Conservation (phyloP, 1,140 invertebrate species). For the Zophobas atratus region DNA sequence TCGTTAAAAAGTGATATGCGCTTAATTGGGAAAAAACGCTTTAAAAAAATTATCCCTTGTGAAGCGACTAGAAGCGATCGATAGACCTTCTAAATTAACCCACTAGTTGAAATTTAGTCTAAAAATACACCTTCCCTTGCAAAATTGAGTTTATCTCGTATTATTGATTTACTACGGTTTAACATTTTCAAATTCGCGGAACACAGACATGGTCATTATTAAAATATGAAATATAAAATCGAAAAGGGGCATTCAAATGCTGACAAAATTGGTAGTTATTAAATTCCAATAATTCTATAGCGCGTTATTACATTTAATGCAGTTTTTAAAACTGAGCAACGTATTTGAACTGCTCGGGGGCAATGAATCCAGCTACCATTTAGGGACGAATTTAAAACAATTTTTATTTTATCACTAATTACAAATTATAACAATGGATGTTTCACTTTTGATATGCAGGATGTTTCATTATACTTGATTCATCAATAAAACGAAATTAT, state of each 20-base stretch:
- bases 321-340: slow-evolving; percentile 7
- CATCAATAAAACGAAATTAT: too few relatives aligned
- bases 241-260: not conserved
- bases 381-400: too few relatives aligned
- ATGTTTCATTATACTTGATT: too few relatives aligned
- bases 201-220: not conserved
- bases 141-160: not conserved
- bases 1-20: too few relatives aligned
- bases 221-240: slow-evolving; percentile 32
- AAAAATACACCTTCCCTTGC: not conserved
- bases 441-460: too few relatives aligned
- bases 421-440: too few relatives aligned
- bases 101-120: not conserved
- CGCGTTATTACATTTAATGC: not conserved
- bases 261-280: slow-evolving; percentile 22
- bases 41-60: not conserved
- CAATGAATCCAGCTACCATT: not conserved
- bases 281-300: slow-evolving; percentile 1
- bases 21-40: not conserved
- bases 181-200: not conserved
- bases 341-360: slow-evolving; percentile 1
- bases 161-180: slow-evolving; percentile 8
- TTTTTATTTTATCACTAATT: too few relatives aligned
- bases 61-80: not conserved
- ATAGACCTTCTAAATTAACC: not conserved